These are phyloP conservation scores for Rhipidura dahli DNA, from an alignment of 2,113 vertebrate genomes.

Conservation along the genomic window DNA sequence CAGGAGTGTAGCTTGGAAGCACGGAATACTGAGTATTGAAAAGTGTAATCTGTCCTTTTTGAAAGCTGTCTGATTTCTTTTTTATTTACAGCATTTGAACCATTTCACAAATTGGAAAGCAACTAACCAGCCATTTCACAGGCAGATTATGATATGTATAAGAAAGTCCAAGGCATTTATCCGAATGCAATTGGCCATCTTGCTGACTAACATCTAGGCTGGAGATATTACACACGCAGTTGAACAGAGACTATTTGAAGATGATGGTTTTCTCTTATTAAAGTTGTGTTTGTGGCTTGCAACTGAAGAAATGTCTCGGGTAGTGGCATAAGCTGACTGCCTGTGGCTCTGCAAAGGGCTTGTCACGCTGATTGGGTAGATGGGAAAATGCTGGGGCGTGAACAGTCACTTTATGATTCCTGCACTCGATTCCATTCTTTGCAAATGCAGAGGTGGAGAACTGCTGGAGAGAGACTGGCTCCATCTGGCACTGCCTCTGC, in stretches of 20 bases:
- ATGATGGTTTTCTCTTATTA: not conserved
- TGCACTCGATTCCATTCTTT: not conserved
- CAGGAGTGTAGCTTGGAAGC: conserved; percentile 11
- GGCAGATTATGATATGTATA: conserved; percentile 66
- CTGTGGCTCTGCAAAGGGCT: not conserved
- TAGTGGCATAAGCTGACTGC: not conserved
- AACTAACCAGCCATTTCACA: conserved; percentile 52
- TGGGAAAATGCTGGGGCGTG: not conserved
- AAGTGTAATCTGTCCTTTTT: conserved; percentile 62
- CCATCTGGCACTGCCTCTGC: not conserved
- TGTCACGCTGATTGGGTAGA: not conserved
- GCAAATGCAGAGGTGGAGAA: not conserved
- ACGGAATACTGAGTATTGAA: conserved; percentile 23
- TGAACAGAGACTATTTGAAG: conserved; percentile 31
- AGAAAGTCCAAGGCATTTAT: conserved; percentile 40
- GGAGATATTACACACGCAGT: conserved; percentile 9
- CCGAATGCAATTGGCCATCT: conserved; percentile 26
- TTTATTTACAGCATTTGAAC: conserved; percentile 65
- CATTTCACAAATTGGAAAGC: conserved; percentile 67
- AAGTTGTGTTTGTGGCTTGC: conserved; percentile 2
- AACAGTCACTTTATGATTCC: not conserved
- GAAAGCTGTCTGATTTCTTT: conserved; percentile 57
- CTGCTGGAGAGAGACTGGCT: not conserved
- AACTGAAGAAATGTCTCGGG: not conserved
- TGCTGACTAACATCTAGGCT: conserved; percentile 19